Evolutionary conservation across 2,797 vertebrate genomes (phyloP).

Genomic region (Phrynocephalus forsythii): DNA sequence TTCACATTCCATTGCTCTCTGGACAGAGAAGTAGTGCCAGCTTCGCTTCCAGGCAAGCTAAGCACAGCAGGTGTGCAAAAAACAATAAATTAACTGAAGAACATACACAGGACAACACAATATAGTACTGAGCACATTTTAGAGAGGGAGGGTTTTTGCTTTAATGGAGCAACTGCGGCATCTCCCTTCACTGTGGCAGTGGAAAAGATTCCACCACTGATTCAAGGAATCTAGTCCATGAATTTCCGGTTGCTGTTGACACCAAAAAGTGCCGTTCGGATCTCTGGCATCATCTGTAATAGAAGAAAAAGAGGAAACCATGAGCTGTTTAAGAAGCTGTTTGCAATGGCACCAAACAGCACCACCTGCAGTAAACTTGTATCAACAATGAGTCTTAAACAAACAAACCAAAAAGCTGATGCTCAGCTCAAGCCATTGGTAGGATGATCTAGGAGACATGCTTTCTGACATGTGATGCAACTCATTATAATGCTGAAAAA

Average conservation of each 20-base stretch:
- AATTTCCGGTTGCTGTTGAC: slow-evolving; percentile 93
- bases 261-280: slow-evolving; percentile 89
- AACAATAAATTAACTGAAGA: slow-evolving; percentile 60
- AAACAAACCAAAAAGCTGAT: not conserved
- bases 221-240: slow-evolving; percentile 82
- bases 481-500: not conserved
- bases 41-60: slow-evolving; percentile 53
- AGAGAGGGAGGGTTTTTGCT: slow-evolving; percentile 31
- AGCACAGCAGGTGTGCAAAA: slow-evolving; percentile 63
- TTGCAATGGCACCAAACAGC: not conserved
- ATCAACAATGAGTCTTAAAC: not conserved
- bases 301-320: slow-evolving; percentile 21
- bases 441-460: too few relatives aligned
- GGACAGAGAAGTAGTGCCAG: slow-evolving; percentile 30
- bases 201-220: slow-evolving; percentile 65
- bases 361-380: not conserved
- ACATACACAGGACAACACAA: slow-evolving; percentile 56
- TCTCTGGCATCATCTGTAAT: slow-evolving; percentile 95
- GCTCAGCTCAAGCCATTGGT: not conserved
- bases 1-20: slow-evolving; percentile 26
- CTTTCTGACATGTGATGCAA: too few relatives aligned
- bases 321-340: not conserved
- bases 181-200: slow-evolving; percentile 58
- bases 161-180: slow-evolving; percentile 60
- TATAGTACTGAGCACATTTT: slow-evolving; percentile 57